Evolutionary conservation across 2,797 vertebrate genomes (phyloP), one percentile per base, ranked within the genome.

Genomic region (Coranthus polyacanthus): DNA sequence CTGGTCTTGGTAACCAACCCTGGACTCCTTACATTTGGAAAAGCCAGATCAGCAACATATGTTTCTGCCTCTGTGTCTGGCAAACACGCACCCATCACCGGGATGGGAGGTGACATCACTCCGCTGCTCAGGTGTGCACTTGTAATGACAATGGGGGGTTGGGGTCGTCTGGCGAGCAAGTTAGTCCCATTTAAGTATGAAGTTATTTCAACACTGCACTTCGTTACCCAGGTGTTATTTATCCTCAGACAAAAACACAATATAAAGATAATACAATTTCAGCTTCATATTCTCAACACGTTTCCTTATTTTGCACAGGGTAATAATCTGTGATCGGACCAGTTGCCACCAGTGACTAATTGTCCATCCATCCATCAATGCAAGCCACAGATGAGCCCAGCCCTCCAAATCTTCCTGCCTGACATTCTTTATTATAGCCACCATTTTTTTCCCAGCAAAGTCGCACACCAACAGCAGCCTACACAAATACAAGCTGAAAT

Each of bases 41-140:
- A 68, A 79, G 79, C 75, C 79, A 3, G 59, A 86, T 86, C 81
- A 89, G 82, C 78, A 76, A 83, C 90, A 92, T 93, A 91, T 91
- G 90, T 72, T 89, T 87, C 83, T 84, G 78, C 75, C 76, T 83
- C 66, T n/a, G 58, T 10, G 76, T 81, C 83, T 91, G 90, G 89
- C 89, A 91, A 57, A 68, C 70, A 66, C 69, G 59, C 51, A 56
- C 51, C 60, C 69, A 74, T 88, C 84, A 82, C 67, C 36, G 58
- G 68, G 79, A 79, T 71, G 67, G 71, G 72, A 84, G 75, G 74
- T 87, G 83, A 89, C 87, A 89, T 88, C 79, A 87, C 66, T 68
- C 54, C 47, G 60, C 29, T 41, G 75, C 80, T 89, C 83, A 85
- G 76, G 86, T 87, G 63, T 58, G 72, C 56, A 72, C 18, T 72